Evolutionary conservation across 2,888 invertebrate species (phyloP).

Genomic region (Criorhina ranunculi): DNA sequence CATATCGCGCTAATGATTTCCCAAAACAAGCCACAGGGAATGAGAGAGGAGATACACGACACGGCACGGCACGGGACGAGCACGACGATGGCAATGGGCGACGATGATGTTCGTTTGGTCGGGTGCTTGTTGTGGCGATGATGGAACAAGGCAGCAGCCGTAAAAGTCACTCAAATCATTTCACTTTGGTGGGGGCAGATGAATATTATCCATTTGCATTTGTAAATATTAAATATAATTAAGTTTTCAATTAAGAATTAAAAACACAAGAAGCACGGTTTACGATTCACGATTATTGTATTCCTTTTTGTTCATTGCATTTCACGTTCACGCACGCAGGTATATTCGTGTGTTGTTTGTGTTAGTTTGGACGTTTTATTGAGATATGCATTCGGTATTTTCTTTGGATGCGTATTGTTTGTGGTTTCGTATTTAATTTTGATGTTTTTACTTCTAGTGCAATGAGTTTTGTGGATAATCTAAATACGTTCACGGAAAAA

Average conservation of each 20-base stretch:
- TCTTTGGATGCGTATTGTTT: slow-evolving; percentile 50
- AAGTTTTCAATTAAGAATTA: slow-evolving; percentile 35
- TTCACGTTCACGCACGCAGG: slow-evolving; percentile 75
- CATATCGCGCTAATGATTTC: slow-evolving; percentile 30
- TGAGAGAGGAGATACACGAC: slow-evolving; percentile 12
- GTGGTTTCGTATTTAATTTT: slow-evolving; percentile 48
- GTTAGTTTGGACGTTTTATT: slow-evolving; percentile 76
- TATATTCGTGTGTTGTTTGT: slow-evolving; percentile 70
- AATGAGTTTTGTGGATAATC: slow-evolving; percentile 53
- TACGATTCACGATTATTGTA: slow-evolving; percentile 40
- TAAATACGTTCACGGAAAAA: slow-evolving; percentile 65
- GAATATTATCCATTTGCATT: slow-evolving; percentile 34
- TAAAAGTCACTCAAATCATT: slow-evolving; percentile 57
- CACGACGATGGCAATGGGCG: slow-evolving; percentile 21
- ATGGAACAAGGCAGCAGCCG: slow-evolving; percentile 49
- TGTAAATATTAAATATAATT: slow-evolving; percentile 26
- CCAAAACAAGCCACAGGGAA: slow-evolving; percentile 52
- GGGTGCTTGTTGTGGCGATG: slow-evolving; percentile 42
- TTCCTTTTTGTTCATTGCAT: slow-evolving; percentile 64
- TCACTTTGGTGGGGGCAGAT: slow-evolving; percentile 35
- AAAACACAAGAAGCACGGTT: slow-evolving; percentile 52
- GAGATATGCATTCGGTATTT: slow-evolving; percentile 73
- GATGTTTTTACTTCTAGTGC: slow-evolving; percentile 37
- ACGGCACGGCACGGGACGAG: too few relatives aligned
- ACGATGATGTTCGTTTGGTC: slow-evolving; percentile 29